Evolutionary conservation across 2,797 vertebrate species (phyloP).

Genomic region (Acrocephalus scirpaceus): DNA sequence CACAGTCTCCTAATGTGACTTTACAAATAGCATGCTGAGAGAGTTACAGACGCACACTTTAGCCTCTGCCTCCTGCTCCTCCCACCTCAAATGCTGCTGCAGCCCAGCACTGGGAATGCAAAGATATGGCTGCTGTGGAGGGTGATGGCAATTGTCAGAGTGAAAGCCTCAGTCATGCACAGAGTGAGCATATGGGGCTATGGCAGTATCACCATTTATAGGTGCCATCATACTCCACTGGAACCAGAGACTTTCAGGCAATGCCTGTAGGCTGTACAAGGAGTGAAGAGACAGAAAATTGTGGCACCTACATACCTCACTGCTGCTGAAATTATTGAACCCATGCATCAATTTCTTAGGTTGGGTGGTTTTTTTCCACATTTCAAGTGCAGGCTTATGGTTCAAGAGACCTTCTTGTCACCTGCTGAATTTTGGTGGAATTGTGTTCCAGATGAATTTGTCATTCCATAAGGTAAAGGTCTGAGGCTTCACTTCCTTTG

Average conservation of each 20-base stretch:
- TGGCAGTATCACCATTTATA: background rate
- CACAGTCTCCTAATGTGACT: background rate
- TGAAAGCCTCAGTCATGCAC: background rate
- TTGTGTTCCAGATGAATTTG: background rate
- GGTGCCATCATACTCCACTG: background rate
- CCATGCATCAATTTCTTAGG: background rate
- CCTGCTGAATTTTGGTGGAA: background rate
- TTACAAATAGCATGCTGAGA: background rate
- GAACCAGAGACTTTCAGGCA: background rate
- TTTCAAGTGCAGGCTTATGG: background rate
- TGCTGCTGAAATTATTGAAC: background rate
- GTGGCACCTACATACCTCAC: background rate
- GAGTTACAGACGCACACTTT: background rate
- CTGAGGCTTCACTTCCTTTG: background rate
- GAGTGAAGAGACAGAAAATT: background rate
- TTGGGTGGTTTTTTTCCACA: background rate
- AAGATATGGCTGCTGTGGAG: accelerated
- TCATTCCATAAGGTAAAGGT: background rate
- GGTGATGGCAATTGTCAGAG: background rate
- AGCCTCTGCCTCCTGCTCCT: background rate
- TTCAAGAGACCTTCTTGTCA: background rate
- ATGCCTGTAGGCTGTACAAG: background rate
- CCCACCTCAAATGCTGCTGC: background rate
- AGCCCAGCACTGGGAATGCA: background rate
- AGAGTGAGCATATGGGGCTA: background rate